Evolutionary conservation across 2,888 invertebrate species (phyloP).

Genomic region (Melanophora roralis): DNA sequence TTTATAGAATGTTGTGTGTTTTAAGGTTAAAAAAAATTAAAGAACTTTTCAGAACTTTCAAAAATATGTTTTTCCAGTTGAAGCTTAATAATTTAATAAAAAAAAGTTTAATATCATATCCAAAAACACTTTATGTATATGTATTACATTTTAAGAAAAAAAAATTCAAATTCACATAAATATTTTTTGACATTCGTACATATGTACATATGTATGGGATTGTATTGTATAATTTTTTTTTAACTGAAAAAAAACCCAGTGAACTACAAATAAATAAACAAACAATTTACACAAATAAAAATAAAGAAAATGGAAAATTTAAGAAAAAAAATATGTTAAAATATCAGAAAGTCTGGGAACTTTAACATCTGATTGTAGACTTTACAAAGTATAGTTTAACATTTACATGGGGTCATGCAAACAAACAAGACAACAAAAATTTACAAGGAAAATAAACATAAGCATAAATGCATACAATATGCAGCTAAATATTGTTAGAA

Average conservation of each 20-base stretch:
- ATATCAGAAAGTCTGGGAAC: slow-evolving; percentile 35
- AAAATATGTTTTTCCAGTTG: too few relatives aligned
- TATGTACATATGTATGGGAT: too few relatives aligned
- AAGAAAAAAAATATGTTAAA: slow-evolving; percentile 1
- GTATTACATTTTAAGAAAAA: too few relatives aligned
- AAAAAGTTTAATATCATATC: too few relatives aligned
- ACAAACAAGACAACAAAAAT: background rate
- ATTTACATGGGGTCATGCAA: too few relatives aligned
- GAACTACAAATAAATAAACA: background rate
- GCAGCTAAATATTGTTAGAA: background rate
- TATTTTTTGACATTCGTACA: too few relatives aligned
- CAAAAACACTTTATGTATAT: too few relatives aligned
- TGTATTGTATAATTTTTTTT: slow-evolving; percentile 27
- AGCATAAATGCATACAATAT: slow-evolving; percentile 27
- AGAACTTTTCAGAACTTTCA: too few relatives aligned
- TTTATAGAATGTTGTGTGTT: too few relatives aligned
- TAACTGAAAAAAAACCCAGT: background rate
- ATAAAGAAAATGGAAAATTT: background rate
- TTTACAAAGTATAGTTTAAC: too few relatives aligned
- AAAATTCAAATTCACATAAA: background rate
- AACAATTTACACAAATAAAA: slow-evolving; percentile 9
- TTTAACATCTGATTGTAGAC: slow-evolving; percentile 56
- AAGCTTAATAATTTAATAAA: too few relatives aligned
- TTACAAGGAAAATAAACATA: slow-evolving; percentile 48
- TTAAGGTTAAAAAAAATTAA: too few relatives aligned